Conservation (phyloP, 2,113 vertebrate species). For the Ranitomeya variabilis region DNA sequence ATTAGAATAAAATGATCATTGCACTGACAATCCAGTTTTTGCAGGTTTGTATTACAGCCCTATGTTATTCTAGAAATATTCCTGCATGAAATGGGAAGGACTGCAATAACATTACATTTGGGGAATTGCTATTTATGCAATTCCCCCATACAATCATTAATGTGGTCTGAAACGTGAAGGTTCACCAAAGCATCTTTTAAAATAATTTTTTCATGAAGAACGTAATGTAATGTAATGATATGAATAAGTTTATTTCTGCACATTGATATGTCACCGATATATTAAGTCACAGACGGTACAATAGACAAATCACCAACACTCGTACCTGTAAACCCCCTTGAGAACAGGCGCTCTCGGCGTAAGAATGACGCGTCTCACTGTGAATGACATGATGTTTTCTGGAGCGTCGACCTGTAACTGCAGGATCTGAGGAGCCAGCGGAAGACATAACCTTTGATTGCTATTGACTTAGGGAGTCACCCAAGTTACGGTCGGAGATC, state of each 20-base stretch:
- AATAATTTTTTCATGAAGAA: background rate
- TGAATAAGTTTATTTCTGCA: background rate
- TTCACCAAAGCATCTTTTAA: too few relatives aligned
- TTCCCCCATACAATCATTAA: background rate
- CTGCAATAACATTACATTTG: background rate
- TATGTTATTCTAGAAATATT: background rate
- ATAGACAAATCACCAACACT: background rate
- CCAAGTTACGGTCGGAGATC: background rate
- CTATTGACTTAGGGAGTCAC: constrained; percentile 41
- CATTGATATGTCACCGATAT: background rate
- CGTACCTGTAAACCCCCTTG: constrained; percentile 15
- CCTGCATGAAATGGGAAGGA: background rate
- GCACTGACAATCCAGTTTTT: too few relatives aligned
- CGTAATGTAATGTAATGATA: background rate
- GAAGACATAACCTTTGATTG: constrained; percentile 33
- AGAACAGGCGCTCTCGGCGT: background rate
- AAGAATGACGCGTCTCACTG: background rate
- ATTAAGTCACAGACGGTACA: background rate
- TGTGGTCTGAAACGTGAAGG: too few relatives aligned
- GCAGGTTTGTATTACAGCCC: background rate
- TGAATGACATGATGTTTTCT: background rate
- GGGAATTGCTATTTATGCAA: background rate
- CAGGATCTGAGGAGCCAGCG: background rate
- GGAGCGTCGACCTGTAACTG: background rate
- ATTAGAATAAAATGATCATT: too few relatives aligned